Percentiles rank a stretch among this genome's conserved stretches.
Evolutionary conservation across 1,140 invertebrate species (phyloP).

Genomic region (Lepidostoma basale): DNA sequence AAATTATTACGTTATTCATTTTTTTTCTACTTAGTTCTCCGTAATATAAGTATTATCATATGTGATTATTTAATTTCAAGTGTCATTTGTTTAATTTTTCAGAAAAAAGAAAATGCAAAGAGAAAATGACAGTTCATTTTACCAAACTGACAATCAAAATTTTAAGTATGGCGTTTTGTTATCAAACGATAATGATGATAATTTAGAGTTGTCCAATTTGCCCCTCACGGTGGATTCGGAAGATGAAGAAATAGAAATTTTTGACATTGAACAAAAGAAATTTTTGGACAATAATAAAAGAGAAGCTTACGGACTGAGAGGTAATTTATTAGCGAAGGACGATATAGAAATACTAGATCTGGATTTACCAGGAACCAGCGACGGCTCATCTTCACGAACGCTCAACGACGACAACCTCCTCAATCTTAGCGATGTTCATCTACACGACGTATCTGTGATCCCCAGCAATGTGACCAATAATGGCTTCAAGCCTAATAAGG

Average conservation of each 20-base stretch:
- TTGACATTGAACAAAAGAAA: constrained; percentile 39
- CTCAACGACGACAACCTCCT: constrained; percentile 34
- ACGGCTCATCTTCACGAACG: neutral
- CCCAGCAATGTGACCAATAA: neutral
- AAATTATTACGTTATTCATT: too few species aligned
- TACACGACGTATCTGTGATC: constrained; percentile 3
- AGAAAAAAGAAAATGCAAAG: constrained; percentile 24
- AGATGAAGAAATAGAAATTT: constrained; percentile 44
- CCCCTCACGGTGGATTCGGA: constrained; percentile 34
- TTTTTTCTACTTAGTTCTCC: too few species aligned
- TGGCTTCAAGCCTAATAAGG: constrained; percentile 3
- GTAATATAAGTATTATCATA: too few species aligned
- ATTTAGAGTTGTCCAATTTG: constrained; percentile 36
- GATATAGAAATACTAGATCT: constrained; percentile 42
- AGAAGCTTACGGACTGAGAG: neutral
- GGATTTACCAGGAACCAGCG: constrained; percentile 34
- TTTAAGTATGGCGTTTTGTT: constrained; percentile 43
- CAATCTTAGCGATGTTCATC: constrained; percentile 9
- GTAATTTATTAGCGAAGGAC: constrained; percentile 29
- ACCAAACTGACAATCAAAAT: constrained; percentile 30
- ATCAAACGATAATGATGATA: constrained; percentile 36
- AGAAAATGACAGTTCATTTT: constrained; percentile 20
- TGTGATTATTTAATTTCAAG: too few species aligned
- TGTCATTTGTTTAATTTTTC: constrained; percentile 17
- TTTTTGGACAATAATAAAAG: constrained; percentile 18